Base-by-base conservation (phyloP, 2,888 invertebrate genomes). In the Diarsia brunnea region DNA sequence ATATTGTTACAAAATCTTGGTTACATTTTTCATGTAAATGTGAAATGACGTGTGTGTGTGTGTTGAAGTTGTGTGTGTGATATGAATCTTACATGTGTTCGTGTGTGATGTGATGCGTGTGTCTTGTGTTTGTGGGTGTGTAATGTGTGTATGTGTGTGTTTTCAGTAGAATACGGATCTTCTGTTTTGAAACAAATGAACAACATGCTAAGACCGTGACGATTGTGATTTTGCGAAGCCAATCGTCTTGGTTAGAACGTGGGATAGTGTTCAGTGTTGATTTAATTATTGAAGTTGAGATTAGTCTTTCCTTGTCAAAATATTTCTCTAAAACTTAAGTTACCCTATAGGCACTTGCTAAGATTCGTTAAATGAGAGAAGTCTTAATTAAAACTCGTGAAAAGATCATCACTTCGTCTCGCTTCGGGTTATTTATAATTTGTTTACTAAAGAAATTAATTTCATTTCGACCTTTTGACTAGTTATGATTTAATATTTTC, bases 311-410 rank as follows among this genome's bases (percentile, higher is more conserved):
- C 38, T 24, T 51, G 38, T 16, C 38, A 19, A 49, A 65, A 65
- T 65, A 49, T 47, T 55, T 74, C 10, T 27, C 24, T 11, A 31
- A 0, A 24, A 45, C 27, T 16, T 61, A 21, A 43, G 10, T 72
- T 27, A 19, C 21, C 63, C 45, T 45, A n/a, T 31, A 8, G 24
- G 24, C 7, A 55, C 10, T 47, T 19, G 12, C 14, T 12, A 4
- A n/a, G n/a, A 8, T 24, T 74, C 16, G 21, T n/a, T 27, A 27
- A 55, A 61, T 68, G 68, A 12, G 24, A 61, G 24, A 31, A 1
- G 21, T 51, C 12, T 60, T 75, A 51, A 75, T 75, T 65, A 67
- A 75, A 75, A 60, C 45, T 75, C 21, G 3, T 21, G 7, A 31
- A 38, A 75, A 66, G 49, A 45, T 45, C 43, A 49, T 11, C n/a